These are phyloP conservation scores for Nesometra sesokonis DNA, from an alignment of 35 echinoderm and acorn worm species.

Conservation along the genomic window DNA sequence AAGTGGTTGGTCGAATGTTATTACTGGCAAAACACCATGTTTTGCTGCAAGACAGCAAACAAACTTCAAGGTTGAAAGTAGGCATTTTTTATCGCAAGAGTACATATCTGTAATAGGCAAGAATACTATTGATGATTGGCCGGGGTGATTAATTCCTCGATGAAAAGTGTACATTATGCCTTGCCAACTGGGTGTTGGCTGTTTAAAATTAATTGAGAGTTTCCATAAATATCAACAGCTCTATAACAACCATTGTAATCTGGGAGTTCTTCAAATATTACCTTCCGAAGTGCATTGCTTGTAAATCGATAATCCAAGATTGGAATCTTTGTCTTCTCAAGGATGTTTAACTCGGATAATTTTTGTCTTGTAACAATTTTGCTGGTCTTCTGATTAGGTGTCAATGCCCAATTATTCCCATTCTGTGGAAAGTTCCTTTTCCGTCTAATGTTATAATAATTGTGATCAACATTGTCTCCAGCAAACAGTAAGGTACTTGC, in stretches of 20 bases:
- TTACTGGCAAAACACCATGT: neutral
- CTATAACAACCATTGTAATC: constrained; percentile 7
- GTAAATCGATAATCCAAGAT: constrained; percentile 24
- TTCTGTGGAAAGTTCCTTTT: constrained; percentile 68
- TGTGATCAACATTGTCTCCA: constrained; percentile 73
- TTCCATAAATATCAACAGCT: constrained; percentile 43
- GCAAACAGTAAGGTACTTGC: constrained; percentile 26
- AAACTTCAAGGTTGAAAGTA: constrained; percentile 14
- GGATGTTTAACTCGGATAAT: constrained; percentile 15
- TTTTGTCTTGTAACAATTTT: constrained; percentile 23
- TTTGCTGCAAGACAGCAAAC: neutral
- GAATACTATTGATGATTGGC: constrained; percentile 16
- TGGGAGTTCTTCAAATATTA: constrained; percentile 25
- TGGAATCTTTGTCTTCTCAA: constrained; percentile 14
- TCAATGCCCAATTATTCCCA: constrained; percentile 51
- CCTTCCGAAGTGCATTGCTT: constrained; percentile 26
- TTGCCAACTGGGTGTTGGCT: constrained; percentile 22
- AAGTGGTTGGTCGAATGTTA: constrained; percentile 15
- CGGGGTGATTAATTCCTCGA: neutral
- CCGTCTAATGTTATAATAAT: constrained; percentile 54
- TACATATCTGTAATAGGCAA: constrained; percentile 36
- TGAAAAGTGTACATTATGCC: constrained; percentile 4
- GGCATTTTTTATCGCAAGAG: constrained; percentile 29
- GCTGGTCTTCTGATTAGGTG: constrained; percentile 27
- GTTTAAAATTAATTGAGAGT: constrained; percentile 25